Evolutionary conservation across 2,797 vertebrate species (phyloP).

Genomic region (Rhinella marina): DNA sequence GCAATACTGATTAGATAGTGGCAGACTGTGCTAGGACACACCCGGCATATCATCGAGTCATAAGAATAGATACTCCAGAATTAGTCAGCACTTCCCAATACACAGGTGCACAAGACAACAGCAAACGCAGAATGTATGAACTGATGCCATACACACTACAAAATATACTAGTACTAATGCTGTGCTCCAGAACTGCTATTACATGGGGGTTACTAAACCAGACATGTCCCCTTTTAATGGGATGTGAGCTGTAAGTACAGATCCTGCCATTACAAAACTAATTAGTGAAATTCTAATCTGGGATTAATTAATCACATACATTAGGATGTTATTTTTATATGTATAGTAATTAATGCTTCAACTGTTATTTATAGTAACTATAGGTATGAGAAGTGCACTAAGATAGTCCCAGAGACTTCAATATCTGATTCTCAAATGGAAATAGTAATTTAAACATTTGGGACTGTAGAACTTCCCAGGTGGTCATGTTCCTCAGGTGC

Average conservation of each 20-base stretch:
- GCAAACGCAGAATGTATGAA: no score
- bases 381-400: background rate
- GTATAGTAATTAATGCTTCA: background rate
- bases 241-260: background rate
- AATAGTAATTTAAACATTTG: slow-evolving; percentile 8
- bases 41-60: no score
- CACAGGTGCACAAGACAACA: no score
- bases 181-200: no score
- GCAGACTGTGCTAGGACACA: no score
- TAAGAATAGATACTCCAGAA: no score
- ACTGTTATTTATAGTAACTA: slow-evolving; percentile 4
- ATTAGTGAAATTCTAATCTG: background rate
- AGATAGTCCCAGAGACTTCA: background rate
- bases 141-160: no score
- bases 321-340: background rate
- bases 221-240: no score
- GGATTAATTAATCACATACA: background rate
- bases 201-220: no score
- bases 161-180: no score
- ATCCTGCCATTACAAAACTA: background rate
- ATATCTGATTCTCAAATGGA: background rate
- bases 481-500: background rate
- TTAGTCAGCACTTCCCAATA: no score
- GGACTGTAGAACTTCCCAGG: background rate
- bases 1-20: no score